phyloP scores from a whole-genome alignment of 64 coral and sea anemone genomes.

The Montipora foliosa region DNA sequence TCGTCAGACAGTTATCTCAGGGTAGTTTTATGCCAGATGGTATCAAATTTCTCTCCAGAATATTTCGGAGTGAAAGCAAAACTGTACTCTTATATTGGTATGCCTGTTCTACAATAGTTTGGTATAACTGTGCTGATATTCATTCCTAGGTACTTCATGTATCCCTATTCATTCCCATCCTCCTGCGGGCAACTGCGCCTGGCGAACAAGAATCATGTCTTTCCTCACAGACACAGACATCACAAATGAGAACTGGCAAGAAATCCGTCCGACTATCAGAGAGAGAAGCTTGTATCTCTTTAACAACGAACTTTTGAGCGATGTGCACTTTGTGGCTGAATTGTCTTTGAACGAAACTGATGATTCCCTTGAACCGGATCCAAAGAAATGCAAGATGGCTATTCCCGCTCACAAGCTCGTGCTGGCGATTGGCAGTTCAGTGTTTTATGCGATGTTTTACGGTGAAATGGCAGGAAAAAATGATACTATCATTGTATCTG shows the following conservation, averaged over 20 bases:
- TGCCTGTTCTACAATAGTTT: too few relatives aligned
- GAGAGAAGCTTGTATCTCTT: slow-evolving; percentile 3
- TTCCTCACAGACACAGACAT: background rate
- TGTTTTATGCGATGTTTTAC: slow-evolving; percentile 40
- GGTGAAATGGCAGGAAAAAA: background rate
- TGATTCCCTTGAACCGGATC: background rate
- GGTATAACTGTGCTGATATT: too few relatives aligned
- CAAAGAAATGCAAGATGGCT: slow-evolving; percentile 5
- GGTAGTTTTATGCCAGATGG: too few relatives aligned
- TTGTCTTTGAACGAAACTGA: background rate
- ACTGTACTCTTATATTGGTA: too few relatives aligned
- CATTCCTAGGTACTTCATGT: too few relatives aligned
- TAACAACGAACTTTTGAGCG: slow-evolving; percentile 7
- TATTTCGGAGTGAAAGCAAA: too few relatives aligned
- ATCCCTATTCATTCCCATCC: too few relatives aligned
- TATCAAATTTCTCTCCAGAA: too few relatives aligned
- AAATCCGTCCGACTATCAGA: background rate
- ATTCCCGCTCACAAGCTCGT: slow-evolving; percentile 38
- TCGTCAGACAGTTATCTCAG: too few relatives aligned
- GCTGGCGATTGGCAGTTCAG: background rate
- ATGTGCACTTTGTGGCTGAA: slow-evolving; percentile 12
- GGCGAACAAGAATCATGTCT: background rate
- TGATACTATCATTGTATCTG: background rate
- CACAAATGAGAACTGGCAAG: background rate
- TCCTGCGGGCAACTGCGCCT: too few relatives aligned